Conservation (phyloP, 1,140 invertebrate species). For the Drosophila guanche region DNA sequence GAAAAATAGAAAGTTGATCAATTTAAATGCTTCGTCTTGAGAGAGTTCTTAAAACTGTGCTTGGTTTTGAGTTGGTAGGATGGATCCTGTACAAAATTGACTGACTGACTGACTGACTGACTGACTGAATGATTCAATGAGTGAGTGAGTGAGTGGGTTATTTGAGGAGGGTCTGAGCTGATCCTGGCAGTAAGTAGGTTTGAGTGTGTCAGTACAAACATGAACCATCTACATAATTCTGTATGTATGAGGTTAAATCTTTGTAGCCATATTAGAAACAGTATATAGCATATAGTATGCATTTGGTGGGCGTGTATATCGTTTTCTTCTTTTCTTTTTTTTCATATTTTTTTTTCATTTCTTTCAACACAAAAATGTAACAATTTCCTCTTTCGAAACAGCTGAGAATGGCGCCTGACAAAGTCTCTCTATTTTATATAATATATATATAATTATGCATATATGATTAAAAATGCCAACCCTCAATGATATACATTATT, state of each 20-base stretch:
- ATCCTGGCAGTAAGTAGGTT: constrained; percentile 56
- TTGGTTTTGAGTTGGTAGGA: constrained; percentile 22
- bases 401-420: constrained; percentile 61
- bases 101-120: constrained; percentile 17
- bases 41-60: constrained; percentile 50
- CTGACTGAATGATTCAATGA: constrained; percentile 11
- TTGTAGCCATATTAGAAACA: constrained; percentile 72
- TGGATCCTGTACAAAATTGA: constrained; percentile 19
- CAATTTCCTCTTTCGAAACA: constrained; percentile 74
- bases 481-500: constrained; percentile 74
- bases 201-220: constrained; percentile 32
- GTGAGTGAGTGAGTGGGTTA: constrained; percentile 14
- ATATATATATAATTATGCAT: constrained; percentile 31
- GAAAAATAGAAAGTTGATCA: constrained; percentile 63
- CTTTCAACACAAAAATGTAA: constrained; percentile 77
- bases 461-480: constrained; percentile 54
- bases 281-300: constrained; percentile 78
- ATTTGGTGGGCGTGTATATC: constrained; percentile 74
- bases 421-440: constrained; percentile 24
- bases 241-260: constrained; percentile 45
- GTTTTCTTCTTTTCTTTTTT: constrained; percentile 30
- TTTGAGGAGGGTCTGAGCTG: constrained; percentile 35
- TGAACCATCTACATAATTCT: constrained; percentile 18
- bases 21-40: constrained; percentile 63
- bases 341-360: constrained; percentile 37